Conservation (phyloP, 37 sponge, comb jelly and placozoan species). For the Cliona cf. orientalis region DNA sequence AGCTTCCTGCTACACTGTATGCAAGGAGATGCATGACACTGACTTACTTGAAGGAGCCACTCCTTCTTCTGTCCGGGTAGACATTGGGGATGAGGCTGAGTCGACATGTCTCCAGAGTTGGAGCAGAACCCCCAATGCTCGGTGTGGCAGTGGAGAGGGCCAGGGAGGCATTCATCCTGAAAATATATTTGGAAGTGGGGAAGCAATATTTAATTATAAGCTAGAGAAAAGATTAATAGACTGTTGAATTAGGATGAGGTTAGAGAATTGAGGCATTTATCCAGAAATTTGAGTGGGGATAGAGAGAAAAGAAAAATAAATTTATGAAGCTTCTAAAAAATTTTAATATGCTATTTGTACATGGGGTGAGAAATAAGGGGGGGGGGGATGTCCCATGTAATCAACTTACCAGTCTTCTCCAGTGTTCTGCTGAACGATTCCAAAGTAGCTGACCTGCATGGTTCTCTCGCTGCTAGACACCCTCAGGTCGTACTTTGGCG, state of each 20-base stretch:
- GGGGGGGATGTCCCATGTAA: too few relatives aligned
- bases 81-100: constrained; percentile 38
- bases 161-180: constrained; percentile 63
- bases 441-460: constrained; percentile 88
- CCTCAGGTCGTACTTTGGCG: constrained; percentile 91
- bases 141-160: constrained; percentile 87
- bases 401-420: constrained; percentile 87
- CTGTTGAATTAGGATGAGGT: background rate
- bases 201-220: background rate
- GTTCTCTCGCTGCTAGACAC: constrained; percentile 71
- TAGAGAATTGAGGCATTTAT: background rate
- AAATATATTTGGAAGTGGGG: background rate
- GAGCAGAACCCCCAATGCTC: constrained; percentile 80
- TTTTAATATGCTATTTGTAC: too few relatives aligned
- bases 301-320: too few relatives aligned
- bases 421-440: constrained; percentile 87
- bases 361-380: too few relatives aligned
- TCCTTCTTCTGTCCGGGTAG: constrained; percentile 7
- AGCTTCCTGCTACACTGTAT: too few relatives aligned
- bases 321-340: too few relatives aligned
- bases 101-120: constrained; percentile 64
- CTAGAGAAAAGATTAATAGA: background rate
- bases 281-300: too few relatives aligned
- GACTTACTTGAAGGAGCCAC: constrained; percentile 13
- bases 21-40: too few relatives aligned